Base-by-base conservation (phyloP, 2,113 vertebrate species). In the Cheirogaleus medius region DNA sequence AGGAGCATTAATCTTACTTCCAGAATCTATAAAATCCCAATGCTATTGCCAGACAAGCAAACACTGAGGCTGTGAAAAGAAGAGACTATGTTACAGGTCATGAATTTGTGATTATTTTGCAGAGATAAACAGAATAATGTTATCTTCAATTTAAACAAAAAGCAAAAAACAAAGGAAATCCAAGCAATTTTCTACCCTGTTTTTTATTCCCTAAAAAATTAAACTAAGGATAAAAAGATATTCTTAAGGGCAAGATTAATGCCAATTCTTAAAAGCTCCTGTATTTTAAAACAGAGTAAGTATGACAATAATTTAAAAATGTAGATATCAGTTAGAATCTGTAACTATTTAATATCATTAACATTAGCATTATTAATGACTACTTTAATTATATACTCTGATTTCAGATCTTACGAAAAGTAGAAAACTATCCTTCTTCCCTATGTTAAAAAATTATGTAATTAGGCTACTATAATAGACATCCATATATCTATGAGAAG, bases 11-110 rank as follows among this genome's bases (percentile, higher is more conserved):
- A 20, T 66, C 82, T 90, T 99, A 99, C 80, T 99, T 99, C 99
- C 99, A 99, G 90, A 99, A 96, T 27, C 99, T 98, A 90, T 99
- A 99, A 98, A 99, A 99, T 74, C 99, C 99, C 98, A 99, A 97
- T 20, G 99, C 99, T 96, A 99, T 99, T 32, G 99, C 99, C 23
- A 99, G 98, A 98, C 99, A 99, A 82, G 99, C 99, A 98, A 99
- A 99, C 29, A 99, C 98, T 0, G 99, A 99, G 1, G 99, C 99
- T 99, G 98, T 32, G 96, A 78, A 94, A 86, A 74, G 95, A 68
- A 86, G 27, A 94, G 29, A 39, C 60, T 63, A 32, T 39, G 23
- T 84, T 92, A 83, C 0, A 86, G 21, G 42, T 56, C 34, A 82
- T 27, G 9, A 44, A 91, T 81, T 94, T 87, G 47, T 69, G 69